Conservation (phyloP, 2,797 vertebrate genomes). For the Cichlasoma orientale region DNA sequence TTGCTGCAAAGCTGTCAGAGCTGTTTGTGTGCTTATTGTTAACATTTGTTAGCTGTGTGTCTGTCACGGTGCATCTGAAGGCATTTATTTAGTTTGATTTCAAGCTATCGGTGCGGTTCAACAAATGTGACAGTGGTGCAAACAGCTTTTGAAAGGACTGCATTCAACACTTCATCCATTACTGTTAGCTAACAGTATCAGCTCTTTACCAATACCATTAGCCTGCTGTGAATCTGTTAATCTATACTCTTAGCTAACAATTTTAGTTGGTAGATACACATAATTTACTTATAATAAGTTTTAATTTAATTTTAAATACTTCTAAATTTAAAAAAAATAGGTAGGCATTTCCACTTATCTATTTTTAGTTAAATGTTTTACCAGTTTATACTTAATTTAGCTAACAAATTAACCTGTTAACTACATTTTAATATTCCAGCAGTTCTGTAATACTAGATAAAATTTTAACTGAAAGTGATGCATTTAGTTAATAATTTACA, state of each 20-base stretch:
- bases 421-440: neutral
- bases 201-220: neutral
- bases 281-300: neutral
- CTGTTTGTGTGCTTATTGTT: constrained; percentile 32
- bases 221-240: neutral
- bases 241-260: neutral
- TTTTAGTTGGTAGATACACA: neutral
- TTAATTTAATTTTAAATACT: neutral
- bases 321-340: neutral
- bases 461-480: neutral
- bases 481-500: neutral
- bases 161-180: neutral
- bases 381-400: neutral
- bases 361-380: neutral
- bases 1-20: constrained; percentile 43
- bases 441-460: neutral
- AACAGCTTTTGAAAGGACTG: neutral
- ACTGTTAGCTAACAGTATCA: neutral
- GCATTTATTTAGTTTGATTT: neutral
- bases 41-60: constrained; percentile 25
- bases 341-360: neutral
- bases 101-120: neutral
- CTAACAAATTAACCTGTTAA: no score
- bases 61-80: neutral
- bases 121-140: neutral